Base-by-base conservation (phyloP, 1,140 invertebrate species). In the Physella acuta region DNA sequence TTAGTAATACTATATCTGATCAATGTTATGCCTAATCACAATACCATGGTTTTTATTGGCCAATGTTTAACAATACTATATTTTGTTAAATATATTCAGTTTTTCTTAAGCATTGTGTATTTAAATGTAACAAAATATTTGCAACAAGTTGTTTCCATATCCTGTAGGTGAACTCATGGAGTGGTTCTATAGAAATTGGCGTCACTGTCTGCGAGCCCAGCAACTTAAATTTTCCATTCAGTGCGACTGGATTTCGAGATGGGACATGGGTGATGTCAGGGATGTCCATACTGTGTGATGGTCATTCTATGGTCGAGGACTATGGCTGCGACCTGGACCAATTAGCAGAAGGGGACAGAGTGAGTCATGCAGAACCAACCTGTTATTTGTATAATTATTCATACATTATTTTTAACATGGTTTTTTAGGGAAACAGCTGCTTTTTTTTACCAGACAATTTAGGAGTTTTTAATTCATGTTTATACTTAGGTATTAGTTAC, bases 221-320 rank as follows among this genome's bases (percentile, higher is more conserved):
- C 71, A 89, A 88, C 70, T 88, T 94, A 72, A 91, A 92, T 73
- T 83, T 95, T 76, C 92, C 92, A 72, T 89, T 91, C 49, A 93
- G 91, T 85, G 92, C 93, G 28, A 92, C 91, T 33, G 93, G 93
- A 76, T 88, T 96, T 71, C 87, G 90, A 36, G 90, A 91, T 79
- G 92, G 91, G 69, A 93, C 93, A 69, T 96, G 94, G 94, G 91
- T 93, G 59, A 92, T 96, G 91, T 92, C 92, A 17, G 92, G 92
- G 3, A 92, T 89, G 68, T 91, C 92, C 52, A 89, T 97, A 61
- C 87, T 95, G 5, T 90, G 92, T 80, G 91, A 97, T 88, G 93
- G 93, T 4, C 87, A 90, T 51, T 88, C 89, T 1, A 82, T 92
- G 37, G 85, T 91, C n/a, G 92, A 95, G 78, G 89, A 90, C 33